These are phyloP conservation scores for Sebastes cheni DNA, from an alignment of 2,797 vertebrate species.

Conservation along the genomic window DNA sequence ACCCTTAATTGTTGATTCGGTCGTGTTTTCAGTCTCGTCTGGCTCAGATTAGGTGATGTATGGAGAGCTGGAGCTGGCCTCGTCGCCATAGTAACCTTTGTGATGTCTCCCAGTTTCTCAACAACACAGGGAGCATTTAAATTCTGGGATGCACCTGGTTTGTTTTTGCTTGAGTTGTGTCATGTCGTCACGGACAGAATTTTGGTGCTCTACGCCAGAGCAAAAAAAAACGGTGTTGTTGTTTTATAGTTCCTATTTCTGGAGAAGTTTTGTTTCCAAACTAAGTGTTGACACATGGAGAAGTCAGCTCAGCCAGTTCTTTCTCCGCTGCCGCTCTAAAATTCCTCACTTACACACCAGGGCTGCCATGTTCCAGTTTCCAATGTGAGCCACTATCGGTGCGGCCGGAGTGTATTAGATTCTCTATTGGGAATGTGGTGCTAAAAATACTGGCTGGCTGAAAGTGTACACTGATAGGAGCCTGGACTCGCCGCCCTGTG, in stretches of 20 bases:
- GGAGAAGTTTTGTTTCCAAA: conserved; percentile 36
- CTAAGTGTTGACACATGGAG: conserved; percentile 38
- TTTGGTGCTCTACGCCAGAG: not conserved
- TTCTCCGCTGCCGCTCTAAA: conserved; percentile 52
- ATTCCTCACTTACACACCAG: conserved; percentile 74
- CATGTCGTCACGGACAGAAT: not conserved
- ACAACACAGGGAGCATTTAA: conserved; percentile 21
- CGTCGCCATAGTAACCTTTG: conserved; percentile 64
- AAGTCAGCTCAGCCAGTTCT: conserved; percentile 26
- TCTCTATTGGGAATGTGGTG: conserved; percentile 81
- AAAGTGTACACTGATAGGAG: conserved; percentile 77
- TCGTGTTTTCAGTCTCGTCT: conserved; percentile 48
- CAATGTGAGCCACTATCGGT: conserved; percentile 65
- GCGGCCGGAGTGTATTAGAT: conserved; percentile 79
- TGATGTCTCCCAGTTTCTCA: conserved; percentile 23
- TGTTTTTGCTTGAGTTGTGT: conserved; percentile 33
- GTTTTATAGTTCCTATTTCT: not conserved
- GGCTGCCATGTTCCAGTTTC: conserved; percentile 72
- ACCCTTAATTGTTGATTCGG: conserved; percentile 37
- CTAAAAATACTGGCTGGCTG: conserved; percentile 83
- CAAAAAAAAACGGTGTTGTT: not conserved
- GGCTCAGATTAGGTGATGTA: conserved; percentile 50
- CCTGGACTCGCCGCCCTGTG: conserved; percentile 52
- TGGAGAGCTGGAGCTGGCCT: conserved; percentile 33
- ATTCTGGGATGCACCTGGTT: conserved; percentile 38